Conservation (phyloP, 2,888 invertebrate genomes). For the Actias luna region DNA sequence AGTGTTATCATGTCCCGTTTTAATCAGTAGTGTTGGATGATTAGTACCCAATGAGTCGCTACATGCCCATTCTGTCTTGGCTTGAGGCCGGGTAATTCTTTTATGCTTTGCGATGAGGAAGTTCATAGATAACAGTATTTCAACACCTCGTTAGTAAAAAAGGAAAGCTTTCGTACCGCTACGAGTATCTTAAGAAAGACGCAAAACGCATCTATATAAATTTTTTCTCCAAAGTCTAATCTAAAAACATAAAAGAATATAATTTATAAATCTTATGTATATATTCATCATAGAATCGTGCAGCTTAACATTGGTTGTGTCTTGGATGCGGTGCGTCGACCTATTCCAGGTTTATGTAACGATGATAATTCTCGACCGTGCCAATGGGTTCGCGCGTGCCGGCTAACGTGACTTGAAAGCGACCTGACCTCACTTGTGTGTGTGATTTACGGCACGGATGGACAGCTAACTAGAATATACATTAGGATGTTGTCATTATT, state of each 20-base stretch:
- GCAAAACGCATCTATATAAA: too few species aligned
- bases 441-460: not conserved
- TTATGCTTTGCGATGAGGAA: too few species aligned
- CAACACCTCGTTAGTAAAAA: too few species aligned
- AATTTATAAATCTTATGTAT: not conserved
- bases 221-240: not conserved
- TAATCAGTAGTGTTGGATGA: too few species aligned
- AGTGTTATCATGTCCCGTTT: too few species aligned
- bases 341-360: conserved; percentile 1
- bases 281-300: not conserved
- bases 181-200: too few species aligned
- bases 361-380: not conserved
- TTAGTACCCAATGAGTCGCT: too few species aligned
- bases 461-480: not conserved
- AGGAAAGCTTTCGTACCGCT: too few species aligned
- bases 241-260: not conserved
- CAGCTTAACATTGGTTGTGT: not conserved
- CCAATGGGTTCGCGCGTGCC: conserved; percentile 8
- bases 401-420: conserved; percentile 14
- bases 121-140: too few species aligned
- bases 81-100: too few species aligned
- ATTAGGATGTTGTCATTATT: too few species aligned
- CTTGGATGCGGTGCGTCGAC: not conserved
- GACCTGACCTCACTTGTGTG: conserved; percentile 21
- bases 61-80: too few species aligned